Base-by-base conservation (phyloP, 2,113 vertebrate genomes). In the Montifringilla adamsi region DNA sequence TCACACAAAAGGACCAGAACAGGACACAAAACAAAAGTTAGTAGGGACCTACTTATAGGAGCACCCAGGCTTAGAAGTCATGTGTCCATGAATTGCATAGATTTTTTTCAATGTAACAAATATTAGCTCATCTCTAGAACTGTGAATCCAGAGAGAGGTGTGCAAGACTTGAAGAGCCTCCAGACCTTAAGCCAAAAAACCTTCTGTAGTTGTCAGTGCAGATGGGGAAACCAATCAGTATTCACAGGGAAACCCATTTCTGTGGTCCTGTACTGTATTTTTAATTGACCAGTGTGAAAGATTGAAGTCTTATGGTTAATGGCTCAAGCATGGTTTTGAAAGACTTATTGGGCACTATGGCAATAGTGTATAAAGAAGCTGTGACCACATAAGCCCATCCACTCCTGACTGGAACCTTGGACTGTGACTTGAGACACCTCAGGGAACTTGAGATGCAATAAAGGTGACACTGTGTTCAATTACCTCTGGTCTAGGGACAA, bases 11-110 rank as follows among this genome's bases (percentile, higher is more conserved):
- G 35, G 4, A 50, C 6, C 23, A 82, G 18, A 93, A 46, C 2
- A 47, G 3, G 12, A 43, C 8, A 37, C 0, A 2, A 77, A 1
- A 1, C 11, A 47, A 10, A 70, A 53, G 37, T 37, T 41, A 43
- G 7, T 11, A 62, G 13, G 75, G 24, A 52, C 3, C 2, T 39
- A 13, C 1, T 20, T 13, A 20, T 1, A 46, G 6, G 20, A 63
- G 16, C 5, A 46, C 2, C 1, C 7, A 63, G 23, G 11, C 15
- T 39, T 43, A 68, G 35, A 13, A 68, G 18, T 12, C 24, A 6
- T 0, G 7, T 41, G 19, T n/a, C 14, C 21, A 47, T 8, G 6
- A 83, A 33, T n/a, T 39, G 11, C 5, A 44, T 3, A 1, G 53
- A 4, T 3, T 44, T 39, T 49, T 84, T 87, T 8, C 4, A 44